Conservation (phyloP, 2,888 invertebrate species). For the Tryphoninae sp. region DNA sequence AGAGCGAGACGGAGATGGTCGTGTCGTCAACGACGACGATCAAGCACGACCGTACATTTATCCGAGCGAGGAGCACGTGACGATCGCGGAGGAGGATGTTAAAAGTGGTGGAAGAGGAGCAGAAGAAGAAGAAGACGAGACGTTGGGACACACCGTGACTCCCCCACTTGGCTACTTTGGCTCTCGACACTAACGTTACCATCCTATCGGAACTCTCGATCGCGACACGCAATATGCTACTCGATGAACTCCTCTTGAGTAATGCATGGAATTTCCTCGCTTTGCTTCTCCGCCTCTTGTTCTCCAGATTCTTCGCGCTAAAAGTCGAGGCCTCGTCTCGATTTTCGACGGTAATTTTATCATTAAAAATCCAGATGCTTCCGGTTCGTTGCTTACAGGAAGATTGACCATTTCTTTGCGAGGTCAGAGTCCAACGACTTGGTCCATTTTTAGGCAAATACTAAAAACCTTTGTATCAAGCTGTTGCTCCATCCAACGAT, state of each 20-base stretch:
- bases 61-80: slow-evolving; percentile 47
- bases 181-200: slow-evolving; percentile 47
- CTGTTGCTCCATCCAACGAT: no score
- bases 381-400: neutral
- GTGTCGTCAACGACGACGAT: slow-evolving; percentile 46
- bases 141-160: no score
- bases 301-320: no score
- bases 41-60: slow-evolving; percentile 32
- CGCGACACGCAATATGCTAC: slow-evolving; percentile 30
- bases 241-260: slow-evolving; percentile 26
- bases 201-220: slow-evolving; percentile 49
- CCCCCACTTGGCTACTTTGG: slow-evolving; percentile 29
- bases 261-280: neutral
- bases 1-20: slow-evolving; percentile 29
- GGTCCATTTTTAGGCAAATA: no score
- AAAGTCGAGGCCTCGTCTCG: no score
- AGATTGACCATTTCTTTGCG: neutral
- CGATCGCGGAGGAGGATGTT: slow-evolving; percentile 56
- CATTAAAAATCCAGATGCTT: no score
- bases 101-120: slow-evolving; percentile 24
- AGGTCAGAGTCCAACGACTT: no score
- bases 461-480: no score
- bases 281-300: neutral
- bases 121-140: slow-evolving; percentile 4
- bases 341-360: neutral